Percentiles rank a stretch among this genome's conserved stretches.
Conservation (phyloP, 2,113 vertebrate genomes). For the Heterocephalus glaber region DNA sequence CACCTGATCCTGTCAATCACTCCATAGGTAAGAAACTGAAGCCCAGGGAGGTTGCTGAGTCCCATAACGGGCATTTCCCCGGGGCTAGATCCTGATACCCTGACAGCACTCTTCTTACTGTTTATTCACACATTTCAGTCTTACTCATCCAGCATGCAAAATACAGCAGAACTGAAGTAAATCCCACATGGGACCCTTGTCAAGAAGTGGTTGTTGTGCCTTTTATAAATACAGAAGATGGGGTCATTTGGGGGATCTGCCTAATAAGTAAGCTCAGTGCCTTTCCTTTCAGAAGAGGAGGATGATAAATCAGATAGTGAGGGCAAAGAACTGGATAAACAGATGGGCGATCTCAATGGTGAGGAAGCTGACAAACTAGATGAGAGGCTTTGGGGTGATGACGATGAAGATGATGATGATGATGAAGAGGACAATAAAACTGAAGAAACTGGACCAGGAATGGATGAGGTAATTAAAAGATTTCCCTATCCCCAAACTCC, state of each 20-base stretch:
- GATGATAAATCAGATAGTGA: conserved; percentile 90
- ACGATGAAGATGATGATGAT: conserved; percentile 83
- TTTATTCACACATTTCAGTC: neutral
- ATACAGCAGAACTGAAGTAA: neutral
- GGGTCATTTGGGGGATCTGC: neutral
- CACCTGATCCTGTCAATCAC: neutral
- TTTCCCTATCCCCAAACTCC: neutral
- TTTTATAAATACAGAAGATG: neutral
- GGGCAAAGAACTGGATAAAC: conserved; percentile 94
- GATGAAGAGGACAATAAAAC: conserved; percentile 86
- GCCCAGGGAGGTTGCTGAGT: neutral
- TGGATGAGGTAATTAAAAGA: conserved; percentile 92
- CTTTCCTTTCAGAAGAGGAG: conserved; percentile 86
- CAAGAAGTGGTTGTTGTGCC: neutral
- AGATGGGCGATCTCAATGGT: conserved; percentile 95
- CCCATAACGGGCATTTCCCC: neutral
- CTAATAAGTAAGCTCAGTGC: conserved; percentile 53
- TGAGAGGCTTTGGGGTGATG: conserved; percentile 97
- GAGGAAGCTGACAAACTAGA: conserved; percentile 95
- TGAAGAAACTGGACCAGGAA: conserved; percentile 95
- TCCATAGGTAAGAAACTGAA: neutral
- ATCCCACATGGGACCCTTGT: neutral
- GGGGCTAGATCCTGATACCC: neutral
- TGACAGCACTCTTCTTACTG: neutral
- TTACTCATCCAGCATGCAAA: neutral